phyloP scores from a whole-genome alignment of 1,140 invertebrate genomes.

The Xylocopa sonorina region DNA sequence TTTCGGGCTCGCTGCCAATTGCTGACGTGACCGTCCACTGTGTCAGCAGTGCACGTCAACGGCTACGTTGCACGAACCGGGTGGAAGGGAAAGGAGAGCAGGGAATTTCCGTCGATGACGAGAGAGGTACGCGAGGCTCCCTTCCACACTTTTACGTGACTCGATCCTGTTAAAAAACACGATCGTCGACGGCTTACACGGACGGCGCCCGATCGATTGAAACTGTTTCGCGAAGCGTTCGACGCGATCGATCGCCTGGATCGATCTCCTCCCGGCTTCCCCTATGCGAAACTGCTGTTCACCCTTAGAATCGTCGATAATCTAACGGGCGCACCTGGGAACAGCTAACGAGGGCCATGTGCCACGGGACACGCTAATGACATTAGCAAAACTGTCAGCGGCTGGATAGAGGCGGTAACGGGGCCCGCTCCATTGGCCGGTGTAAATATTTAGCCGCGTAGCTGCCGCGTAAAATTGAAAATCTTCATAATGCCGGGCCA shows the following conservation, averaged over 20 bases:
- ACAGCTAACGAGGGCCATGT: conserved; percentile 37
- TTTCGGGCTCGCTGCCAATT: conserved; percentile 59
- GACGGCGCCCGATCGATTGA: neutral
- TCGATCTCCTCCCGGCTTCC: too few relatives aligned
- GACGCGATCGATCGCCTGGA: too few relatives aligned
- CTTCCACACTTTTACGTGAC: neutral
- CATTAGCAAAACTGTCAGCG: conserved; percentile 55
- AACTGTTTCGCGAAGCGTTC: neutral
- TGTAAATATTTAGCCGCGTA: conserved; percentile 68
- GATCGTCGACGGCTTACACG: conserved; percentile 22
- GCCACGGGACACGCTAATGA: conserved; percentile 52
- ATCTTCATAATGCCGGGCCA: conserved; percentile 69
- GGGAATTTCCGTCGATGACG: conserved; percentile 28
- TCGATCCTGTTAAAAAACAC: conserved; percentile 24
- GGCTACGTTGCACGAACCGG: conserved; percentile 47
- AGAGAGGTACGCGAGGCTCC: neutral
- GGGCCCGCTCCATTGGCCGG: conserved; percentile 18
- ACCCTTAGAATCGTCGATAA: conserved; percentile 20
- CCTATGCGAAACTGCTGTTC: too few relatives aligned
- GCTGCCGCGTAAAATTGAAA: conserved; percentile 69
- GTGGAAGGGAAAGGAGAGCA: conserved; percentile 16
- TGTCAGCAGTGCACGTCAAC: conserved; percentile 53
- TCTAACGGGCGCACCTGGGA: conserved; percentile 26
- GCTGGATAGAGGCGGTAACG: conserved; percentile 43
- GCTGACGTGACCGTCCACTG: conserved; percentile 53